Percentiles rank a stretch among this genome's conserved stretches.
Evolutionary conservation across 1,140 invertebrate species (phyloP).

Genomic region (Psix sp.): DNA sequence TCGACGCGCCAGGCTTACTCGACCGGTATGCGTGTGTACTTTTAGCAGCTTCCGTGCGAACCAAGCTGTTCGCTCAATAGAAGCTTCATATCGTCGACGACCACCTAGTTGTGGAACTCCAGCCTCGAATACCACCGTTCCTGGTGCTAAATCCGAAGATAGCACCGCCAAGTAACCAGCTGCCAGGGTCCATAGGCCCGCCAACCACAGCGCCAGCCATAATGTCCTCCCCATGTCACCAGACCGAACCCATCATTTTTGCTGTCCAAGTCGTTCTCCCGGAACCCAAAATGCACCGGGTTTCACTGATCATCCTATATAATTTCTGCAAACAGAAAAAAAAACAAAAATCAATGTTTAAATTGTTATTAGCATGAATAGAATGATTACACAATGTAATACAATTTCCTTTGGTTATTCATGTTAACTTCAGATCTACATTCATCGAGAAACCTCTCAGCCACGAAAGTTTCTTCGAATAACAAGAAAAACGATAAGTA

Average conservation of each 20-base stretch:
- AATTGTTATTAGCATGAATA: too few species aligned
- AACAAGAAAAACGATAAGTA: too few species aligned
- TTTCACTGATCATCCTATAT: conserved; percentile 23
- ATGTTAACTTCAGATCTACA: too few species aligned
- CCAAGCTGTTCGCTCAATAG: conserved; percentile 85
- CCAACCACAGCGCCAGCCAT: conserved; percentile 64
- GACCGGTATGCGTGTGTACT: conserved; percentile 85
- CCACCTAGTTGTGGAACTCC: conserved; percentile 86
- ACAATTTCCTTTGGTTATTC: too few species aligned
- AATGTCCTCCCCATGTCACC: conserved; percentile 67
- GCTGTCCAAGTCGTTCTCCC: too few species aligned
- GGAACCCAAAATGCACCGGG: not conserved
- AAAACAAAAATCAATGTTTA: too few species aligned
- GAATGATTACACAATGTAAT: too few species aligned
- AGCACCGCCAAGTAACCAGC: conserved; percentile 83
- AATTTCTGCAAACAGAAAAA: conserved; percentile 18
- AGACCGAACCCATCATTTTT: conserved; percentile 29
- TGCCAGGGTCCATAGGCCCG: conserved; percentile 57
- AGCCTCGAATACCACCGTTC: conserved; percentile 86
- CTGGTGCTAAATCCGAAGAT: conserved; percentile 81
- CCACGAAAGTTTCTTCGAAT: too few species aligned
- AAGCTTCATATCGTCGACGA: conserved; percentile 85
- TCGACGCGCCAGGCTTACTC: conserved; percentile 83
- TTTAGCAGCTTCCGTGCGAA: conserved; percentile 87
- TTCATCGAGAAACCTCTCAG: too few species aligned